Base-by-base conservation (phyloP, 2,113 vertebrate species). In the Hypanus sabinus region DNA sequence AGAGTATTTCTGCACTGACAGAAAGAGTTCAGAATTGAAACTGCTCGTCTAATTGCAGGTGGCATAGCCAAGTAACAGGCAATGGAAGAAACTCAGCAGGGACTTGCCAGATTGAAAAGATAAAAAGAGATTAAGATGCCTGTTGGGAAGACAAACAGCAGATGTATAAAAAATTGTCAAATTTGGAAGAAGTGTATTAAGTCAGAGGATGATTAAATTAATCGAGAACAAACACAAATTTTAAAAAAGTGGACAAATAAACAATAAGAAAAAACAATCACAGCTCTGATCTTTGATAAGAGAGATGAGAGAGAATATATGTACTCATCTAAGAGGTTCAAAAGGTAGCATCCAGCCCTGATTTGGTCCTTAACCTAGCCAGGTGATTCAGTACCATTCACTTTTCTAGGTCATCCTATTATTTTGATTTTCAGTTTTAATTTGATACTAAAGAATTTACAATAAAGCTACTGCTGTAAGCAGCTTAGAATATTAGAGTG, bases 31-130 rank as follows among this genome's bases (percentile, higher is more conserved):
- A 93, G 91, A 93, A 73, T 93, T 75, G 71, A 93, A 71, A 93
- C 71, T 93, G 91, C 55, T 93, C 70, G 30, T 73, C 91, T 93
- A 93, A 93, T 73, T 93, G 91, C 91, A 93, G 91, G 70, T 93
- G 91, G 22, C 68, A 75, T 71, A 90, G 36, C 91, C 36, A 73
- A 93, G 65, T 71, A 71, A 20, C 22, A 46, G 0, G 68, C 90
- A 46, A 68, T 55, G 91, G 91, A 20, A 93, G 91, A 93, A 75
- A 73, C 55, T 93, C 91, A 93, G 70, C 36, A 73, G 91, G 65
- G 91, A 93, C 27, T 73, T 75, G 38, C 36, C 1, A 10, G 73
- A 12, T 38, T 75, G 91, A 55, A 33, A 90, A 73, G 91, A 71
- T 70, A 93, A 75, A 93, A 93, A 24, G 91, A 93, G 70, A 93